A percentile compares a stretch with the other conserved stretches of the same genome.
Evolutionary conservation across 2,797 vertebrate genomes (phyloP).

Genomic region (Poeciliopsis paucimaculata): DNA sequence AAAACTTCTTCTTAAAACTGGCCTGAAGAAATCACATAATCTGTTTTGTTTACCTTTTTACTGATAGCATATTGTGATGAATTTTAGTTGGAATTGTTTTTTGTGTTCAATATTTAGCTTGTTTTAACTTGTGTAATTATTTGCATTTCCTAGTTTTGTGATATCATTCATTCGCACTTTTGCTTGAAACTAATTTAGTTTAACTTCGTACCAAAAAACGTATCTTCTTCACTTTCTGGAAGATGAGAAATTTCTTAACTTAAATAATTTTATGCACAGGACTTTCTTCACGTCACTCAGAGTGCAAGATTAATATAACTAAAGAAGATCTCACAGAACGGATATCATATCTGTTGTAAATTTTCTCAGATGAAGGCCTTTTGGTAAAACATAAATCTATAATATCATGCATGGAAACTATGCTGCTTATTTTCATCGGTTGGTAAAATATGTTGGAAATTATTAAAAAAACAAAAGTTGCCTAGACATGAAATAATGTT

Average conservation of each 20-base stretch:
- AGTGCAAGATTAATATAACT: not conserved
- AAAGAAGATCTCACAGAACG: not conserved
- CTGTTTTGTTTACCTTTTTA: not conserved
- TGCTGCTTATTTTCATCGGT: conserved; percentile 8
- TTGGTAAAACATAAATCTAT: not conserved
- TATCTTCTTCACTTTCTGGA: not conserved
- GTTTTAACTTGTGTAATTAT: not conserved
- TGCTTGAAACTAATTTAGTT: not conserved
- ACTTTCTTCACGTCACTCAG: not conserved
- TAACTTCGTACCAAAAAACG: not conserved
- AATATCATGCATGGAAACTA: not conserved
- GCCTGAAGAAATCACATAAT: not conserved
- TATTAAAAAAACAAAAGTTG: not conserved
- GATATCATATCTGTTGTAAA: not conserved
- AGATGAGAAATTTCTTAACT: not conserved
- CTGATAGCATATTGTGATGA: not conserved
- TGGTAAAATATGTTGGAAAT: conserved; percentile 3
- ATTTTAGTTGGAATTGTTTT: not conserved
- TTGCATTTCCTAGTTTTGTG: not conserved
- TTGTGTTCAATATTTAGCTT: not conserved
- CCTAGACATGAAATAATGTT: not conserved
- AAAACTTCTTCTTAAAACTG: not conserved
- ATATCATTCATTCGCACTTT: not conserved
- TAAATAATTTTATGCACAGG: not conserved
- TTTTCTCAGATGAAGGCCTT: not conserved